Base-by-base conservation (phyloP, 2,113 vertebrate species). In the Pipa parva region DNA sequence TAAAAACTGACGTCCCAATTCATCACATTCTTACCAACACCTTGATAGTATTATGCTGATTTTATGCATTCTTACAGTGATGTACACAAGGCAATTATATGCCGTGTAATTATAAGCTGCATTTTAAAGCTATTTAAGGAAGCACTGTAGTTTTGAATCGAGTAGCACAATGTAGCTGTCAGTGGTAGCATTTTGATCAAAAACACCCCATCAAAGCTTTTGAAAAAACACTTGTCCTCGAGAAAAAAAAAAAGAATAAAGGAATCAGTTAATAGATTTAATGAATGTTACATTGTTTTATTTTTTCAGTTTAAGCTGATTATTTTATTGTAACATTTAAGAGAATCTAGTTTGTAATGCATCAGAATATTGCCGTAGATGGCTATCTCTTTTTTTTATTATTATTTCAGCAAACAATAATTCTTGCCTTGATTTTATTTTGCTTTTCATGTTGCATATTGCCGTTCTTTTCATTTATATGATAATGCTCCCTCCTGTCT, bases 381-480 rank as follows among this genome's bases (percentile, higher is more conserved):
- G 27, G 52, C 21, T 31, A 27, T 55, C 51, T 11, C 29, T 27
- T n/a, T n/a, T n/a, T n/a, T n/a, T n/a, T n/a, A n/a, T 55, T 64
- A 55, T 56, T 64, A 36, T 64, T 26, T 39, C 31, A 29, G 49
- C 20, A 42, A 54, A 55, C 50, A 55, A 28, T 55, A 27, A 29
- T 27, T 64, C 36, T 39, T 45, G 37, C 45, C 48, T 63, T 31
- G 52, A 39, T 63, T 52, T 63, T 51, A 64, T 27, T 55, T 64
- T 65, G n/a, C 63, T 56, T 22, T n/a, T 26, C 37, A 22, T 56
- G 37, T 56, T 65, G 36, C 63, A 65, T 56, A 29, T 25, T 46
- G 37, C 24, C 63, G 25, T 56, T 25, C 46, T 52, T 64, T 64
- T 63, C 63, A 64, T 64, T 64, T 64, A 64, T 64, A 64, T 64